Conservation (phyloP, 1,140 invertebrate species). For the Tetramorium alpestre region DNA sequence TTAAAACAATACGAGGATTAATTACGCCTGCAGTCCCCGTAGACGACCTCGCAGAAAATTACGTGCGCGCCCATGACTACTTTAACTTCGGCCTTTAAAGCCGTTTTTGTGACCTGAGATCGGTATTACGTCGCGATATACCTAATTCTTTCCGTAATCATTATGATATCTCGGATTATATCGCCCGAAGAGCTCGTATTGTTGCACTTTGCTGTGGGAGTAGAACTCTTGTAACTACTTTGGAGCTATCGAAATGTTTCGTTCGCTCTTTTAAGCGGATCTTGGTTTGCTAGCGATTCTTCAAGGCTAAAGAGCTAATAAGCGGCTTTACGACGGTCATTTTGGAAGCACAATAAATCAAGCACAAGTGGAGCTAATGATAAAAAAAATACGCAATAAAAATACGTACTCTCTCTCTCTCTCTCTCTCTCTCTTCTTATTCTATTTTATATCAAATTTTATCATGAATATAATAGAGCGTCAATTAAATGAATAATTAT, state of each 20-base stretch:
- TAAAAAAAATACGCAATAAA: neutral
- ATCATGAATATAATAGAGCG: neutral
- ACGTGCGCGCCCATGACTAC: conserved; percentile 12
- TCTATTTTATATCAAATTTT: no score
- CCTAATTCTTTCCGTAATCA: neutral
- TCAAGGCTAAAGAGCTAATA: conserved; percentile 12
- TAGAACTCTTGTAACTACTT: neutral
- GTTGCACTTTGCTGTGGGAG: neutral
- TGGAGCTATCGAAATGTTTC: neutral
- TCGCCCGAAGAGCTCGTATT: neutral
- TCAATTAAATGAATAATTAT: neutral
- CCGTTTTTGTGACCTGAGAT: neutral
- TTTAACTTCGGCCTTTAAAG: conserved; percentile 24
- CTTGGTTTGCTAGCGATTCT: neutral
- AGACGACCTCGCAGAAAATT: conserved; percentile 26
- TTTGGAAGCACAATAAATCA: neutral
- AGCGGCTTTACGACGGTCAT: neutral
- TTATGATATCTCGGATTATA: conserved; percentile 22
- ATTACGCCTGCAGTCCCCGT: conserved; percentile 9
- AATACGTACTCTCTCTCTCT: no score
- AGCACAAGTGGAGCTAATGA: neutral
- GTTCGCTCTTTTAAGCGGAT: conserved; percentile 3
- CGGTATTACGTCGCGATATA: neutral
- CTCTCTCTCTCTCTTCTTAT: no score
- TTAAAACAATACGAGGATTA: conserved; percentile 38